Conservation (phyloP, 2,797 vertebrate species). For the Gallinago nigripennis region DNA sequence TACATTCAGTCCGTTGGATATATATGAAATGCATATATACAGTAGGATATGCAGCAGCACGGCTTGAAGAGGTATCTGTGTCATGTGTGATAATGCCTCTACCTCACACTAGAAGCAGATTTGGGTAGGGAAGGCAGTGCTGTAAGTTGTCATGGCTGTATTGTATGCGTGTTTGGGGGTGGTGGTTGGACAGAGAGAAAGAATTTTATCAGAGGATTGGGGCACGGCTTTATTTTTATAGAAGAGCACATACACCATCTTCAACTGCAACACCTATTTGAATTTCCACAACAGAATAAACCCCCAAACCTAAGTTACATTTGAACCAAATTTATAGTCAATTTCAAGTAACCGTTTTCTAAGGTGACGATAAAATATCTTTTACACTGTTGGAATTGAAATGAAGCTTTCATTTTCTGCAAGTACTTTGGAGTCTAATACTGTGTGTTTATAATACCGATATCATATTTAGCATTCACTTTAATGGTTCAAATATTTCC, state of each 20-base stretch:
- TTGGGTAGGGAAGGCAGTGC: neutral
- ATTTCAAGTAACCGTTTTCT: neutral
- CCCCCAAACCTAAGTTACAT: accelerated
- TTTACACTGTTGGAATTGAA: neutral
- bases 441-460: neutral
- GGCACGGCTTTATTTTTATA: neutral
- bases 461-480: neutral
- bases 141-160: neutral
- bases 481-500: conserved; percentile 37
- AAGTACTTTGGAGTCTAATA: neutral
- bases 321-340: neutral
- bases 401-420: neutral
- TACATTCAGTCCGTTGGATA: neutral
- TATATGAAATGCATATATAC: neutral
- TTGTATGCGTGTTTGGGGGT: neutral
- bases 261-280: neutral
- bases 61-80: neutral
- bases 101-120: neutral
- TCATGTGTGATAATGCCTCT: neutral
- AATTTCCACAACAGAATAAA: neutral
- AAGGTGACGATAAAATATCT: neutral
- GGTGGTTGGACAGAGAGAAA: neutral
- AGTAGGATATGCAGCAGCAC: neutral
- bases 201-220: neutral
- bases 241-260: neutral